Percentiles rank a stretch among this genome's conserved stretches.
Evolutionary conservation across 2,113 vertebrate genomes (phyloP).

Genomic region (Pelecanoides urinatrix): DNA sequence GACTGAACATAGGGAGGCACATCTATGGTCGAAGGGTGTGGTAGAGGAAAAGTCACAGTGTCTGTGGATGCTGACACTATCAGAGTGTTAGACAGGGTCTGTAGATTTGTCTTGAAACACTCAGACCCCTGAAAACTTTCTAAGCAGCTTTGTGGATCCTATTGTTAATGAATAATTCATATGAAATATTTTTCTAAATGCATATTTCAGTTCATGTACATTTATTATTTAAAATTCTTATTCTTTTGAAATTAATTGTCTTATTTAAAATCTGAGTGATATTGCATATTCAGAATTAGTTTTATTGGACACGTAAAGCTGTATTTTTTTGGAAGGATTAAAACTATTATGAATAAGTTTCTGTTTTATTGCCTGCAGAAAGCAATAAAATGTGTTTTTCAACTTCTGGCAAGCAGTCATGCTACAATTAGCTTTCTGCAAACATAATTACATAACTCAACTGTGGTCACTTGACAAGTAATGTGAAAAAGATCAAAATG

Average conservation of each 20-base stretch:
- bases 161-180: neutral
- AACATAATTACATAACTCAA: neutral
- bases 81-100: neutral
- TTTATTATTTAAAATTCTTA: neutral
- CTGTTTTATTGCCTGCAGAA: neutral
- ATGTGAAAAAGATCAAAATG: neutral
- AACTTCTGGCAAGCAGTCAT: neutral
- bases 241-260: neutral
- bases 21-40: accelerated
- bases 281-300: neutral
- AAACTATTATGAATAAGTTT: neutral
- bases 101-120: neutral
- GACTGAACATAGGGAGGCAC: neutral
- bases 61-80: neutral
- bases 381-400: neutral
- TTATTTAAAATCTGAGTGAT: neutral
- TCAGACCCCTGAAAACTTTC: neutral
- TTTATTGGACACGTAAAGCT: neutral
- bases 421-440: neutral
- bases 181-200: neutral
- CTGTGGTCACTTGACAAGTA: neutral
- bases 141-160: neutral
- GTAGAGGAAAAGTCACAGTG: neutral
- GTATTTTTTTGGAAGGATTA: neutral
- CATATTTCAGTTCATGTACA: neutral